Base-by-base conservation (phyloP, 1,140 invertebrate genomes). In the Archegozetes longisetosus region DNA sequence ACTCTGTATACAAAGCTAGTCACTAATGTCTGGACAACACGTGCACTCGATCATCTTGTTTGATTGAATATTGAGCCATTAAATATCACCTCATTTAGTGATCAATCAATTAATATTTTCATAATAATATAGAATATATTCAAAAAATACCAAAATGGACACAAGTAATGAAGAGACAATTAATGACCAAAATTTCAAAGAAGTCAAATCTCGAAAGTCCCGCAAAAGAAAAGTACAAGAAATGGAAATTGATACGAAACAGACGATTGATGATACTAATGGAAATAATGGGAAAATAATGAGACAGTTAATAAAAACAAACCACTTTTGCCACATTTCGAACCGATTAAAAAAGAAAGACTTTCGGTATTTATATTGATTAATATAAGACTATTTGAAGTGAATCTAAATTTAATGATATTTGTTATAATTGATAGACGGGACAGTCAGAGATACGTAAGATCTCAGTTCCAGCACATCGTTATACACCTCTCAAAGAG, bases 401-500 rank as follows among this genome's bases (percentile, higher is more conserved):
- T 20, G 25, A 51, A 12, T 58, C 1, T n/a, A n/a, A 9, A 20
- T n/a, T 2, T 58, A 22, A 53, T 49, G 22, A 3, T 58, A 9
- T 51, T 17, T n/a, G 2, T 40, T 9, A 40, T 40, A 9, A 17
- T 51, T 2, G n/a, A 32, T 53, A 58, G 57, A 4, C 22, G 29
- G 62, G 48, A 24, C 20, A 14, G 17, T 68, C 83, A 75, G 68
- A 68, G 55, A 64, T 74, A 58, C 68, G 76, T 22, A 73, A 82
- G 73, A 71, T 88, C 48, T 66, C 78, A n/a, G 80, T 86, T 52
- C 84, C 82, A 48, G 68, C 77, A 52, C 81, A 81, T 72, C 82
- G 95, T 72, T 93, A 92, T 67, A 84, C 86, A 28, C 90, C 93
- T 17, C 69, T 99, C 1, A 95, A 95, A 75, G 85, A 95, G 70